A percentile compares a stretch with the other conserved stretches of the same genome.
Evolutionary conservation across 2,113 vertebrate species (phyloP).

Genomic region (Periophthalmodon schlosseri): DNA sequence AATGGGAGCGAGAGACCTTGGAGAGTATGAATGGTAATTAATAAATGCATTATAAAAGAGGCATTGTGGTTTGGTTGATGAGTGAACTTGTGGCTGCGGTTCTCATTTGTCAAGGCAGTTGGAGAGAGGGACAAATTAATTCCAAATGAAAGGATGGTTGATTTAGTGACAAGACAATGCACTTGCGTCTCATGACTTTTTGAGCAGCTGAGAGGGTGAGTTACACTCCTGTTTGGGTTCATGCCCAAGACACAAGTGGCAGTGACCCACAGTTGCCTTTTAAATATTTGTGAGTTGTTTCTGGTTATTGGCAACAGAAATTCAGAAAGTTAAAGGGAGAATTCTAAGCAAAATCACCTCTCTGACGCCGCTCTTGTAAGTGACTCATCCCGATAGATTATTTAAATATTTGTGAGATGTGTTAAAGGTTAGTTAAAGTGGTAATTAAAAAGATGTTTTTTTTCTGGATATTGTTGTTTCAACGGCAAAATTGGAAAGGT

Average conservation of each 20-base stretch:
- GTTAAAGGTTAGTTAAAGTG: too few species aligned
- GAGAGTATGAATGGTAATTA: conserved; percentile 29
- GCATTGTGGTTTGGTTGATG: conserved; percentile 25
- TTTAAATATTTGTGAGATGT: too few species aligned
- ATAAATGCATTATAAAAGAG: conserved; percentile 17
- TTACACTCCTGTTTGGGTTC: background rate
- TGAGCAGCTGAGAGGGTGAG: conserved; percentile 52
- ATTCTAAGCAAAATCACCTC: too few species aligned
- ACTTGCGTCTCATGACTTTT: conserved; percentile 69
- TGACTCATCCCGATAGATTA: too few species aligned
- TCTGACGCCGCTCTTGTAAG: too few species aligned
- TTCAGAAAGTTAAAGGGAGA: background rate
- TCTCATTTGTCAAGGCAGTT: conserved; percentile 33
- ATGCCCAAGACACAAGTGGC: background rate
- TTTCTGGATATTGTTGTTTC: too few species aligned
- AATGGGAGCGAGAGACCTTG: conserved; percentile 8
- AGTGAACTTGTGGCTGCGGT: conserved; percentile 43
- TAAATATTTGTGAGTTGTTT: background rate
- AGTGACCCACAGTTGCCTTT: background rate
- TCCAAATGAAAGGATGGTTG: conserved; percentile 51
- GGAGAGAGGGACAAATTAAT: conserved; percentile 50
- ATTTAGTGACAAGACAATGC: conserved; percentile 70
- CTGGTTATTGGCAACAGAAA: background rate
- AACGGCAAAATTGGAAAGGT: too few species aligned
- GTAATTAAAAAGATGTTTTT: too few species aligned